Conservation (phyloP, 2,797 vertebrate genomes). For the Eidolon dupreanum region DNA sequence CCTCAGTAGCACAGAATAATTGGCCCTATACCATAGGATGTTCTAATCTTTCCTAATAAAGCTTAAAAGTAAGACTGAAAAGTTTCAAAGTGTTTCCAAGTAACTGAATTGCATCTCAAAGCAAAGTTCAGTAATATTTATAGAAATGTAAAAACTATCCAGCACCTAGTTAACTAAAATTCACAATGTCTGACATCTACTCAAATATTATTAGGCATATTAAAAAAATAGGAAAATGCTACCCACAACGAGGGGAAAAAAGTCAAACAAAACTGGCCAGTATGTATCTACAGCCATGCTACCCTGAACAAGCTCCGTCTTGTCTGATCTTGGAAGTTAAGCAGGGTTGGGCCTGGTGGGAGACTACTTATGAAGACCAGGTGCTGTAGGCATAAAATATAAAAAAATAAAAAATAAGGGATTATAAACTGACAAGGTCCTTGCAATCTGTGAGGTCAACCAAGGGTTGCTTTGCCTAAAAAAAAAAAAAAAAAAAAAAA, state of each 20-base stretch:
- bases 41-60: not conserved
- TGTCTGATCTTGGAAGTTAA: too few relatives aligned
- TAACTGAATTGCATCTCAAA: not conserved
- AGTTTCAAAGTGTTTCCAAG: not conserved
- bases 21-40: not conserved
- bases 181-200: not conserved
- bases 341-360: too few relatives aligned
- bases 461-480: too few relatives aligned
- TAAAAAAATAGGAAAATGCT: not conserved
- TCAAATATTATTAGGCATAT: not conserved
- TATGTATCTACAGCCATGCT: too few relatives aligned
- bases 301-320: too few relatives aligned
- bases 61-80: not conserved
- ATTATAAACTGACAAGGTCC: too few relatives aligned
- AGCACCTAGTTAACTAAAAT: not conserved
- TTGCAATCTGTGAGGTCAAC: too few relatives aligned
- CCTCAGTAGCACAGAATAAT: not conserved
- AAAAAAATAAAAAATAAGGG: too few relatives aligned
- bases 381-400: too few relatives aligned
- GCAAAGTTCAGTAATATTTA: constrained; percentile 14
- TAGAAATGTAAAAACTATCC: not conserved
- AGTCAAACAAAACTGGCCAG: not conserved
- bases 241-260: not conserved
- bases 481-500: not conserved
- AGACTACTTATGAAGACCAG: too few relatives aligned